A percentile compares a stretch with the other conserved stretches of the same genome.
Conservation (phyloP, 2,888 invertebrate species). For the Drosophila eohydei region DNA sequence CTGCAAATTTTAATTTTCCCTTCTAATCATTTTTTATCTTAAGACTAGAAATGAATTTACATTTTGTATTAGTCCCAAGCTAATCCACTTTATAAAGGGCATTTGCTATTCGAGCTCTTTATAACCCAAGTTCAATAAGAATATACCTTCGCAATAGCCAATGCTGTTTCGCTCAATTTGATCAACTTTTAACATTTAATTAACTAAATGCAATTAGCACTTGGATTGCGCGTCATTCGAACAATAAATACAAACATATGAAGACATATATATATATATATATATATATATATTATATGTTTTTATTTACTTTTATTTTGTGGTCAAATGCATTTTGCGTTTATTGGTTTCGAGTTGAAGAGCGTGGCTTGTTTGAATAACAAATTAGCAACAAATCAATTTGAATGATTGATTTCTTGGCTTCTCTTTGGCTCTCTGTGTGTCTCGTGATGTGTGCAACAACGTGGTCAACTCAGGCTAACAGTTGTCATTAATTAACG, state of each 20-base stretch:
- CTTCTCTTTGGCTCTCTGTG: conserved; percentile 24
- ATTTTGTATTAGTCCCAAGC: not conserved
- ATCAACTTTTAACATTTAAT: conserved; percentile 73
- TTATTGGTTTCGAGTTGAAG: conserved; percentile 45
- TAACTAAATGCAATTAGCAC: conserved; percentile 72
- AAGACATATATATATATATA: not conserved
- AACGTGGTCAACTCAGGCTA: conserved; percentile 46
- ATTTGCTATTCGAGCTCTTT: not conserved
- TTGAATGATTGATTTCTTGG: conserved; percentile 79
- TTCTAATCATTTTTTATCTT: not conserved
- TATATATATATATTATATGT: conserved; percentile 8
- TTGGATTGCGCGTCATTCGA: conserved; percentile 58
- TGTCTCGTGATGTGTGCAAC: conserved; percentile 68
- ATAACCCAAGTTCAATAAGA: not conserved
- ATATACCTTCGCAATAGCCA: conserved; percentile 37
- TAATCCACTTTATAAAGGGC: not conserved
- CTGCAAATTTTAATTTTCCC: not conserved
- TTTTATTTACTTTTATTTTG: conserved; percentile 40
- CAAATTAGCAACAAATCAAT: conserved; percentile 76
- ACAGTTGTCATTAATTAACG: conserved; percentile 71
- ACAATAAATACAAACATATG: conserved; percentile 9
- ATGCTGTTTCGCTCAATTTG: conserved; percentile 63
- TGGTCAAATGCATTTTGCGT: conserved; percentile 54
- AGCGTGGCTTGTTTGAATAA: conserved; percentile 68
- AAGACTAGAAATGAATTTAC: not conserved